phyloP scores from a whole-genome alignment of 1,140 invertebrate genomes.

The Lordiphosa mommai region DNA sequence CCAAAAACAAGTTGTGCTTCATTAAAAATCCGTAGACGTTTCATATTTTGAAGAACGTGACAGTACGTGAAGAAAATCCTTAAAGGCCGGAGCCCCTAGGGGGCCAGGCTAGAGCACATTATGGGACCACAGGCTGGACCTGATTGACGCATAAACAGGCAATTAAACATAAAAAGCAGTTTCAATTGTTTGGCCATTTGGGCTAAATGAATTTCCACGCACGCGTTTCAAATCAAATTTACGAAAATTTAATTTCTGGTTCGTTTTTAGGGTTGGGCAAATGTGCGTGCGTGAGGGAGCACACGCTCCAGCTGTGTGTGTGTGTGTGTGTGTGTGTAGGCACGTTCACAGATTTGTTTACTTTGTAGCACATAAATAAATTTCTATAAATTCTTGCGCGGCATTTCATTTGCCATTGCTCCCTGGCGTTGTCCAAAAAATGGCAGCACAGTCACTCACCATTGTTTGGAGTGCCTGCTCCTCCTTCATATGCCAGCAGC shows the following conservation, averaged over 20 bases:
- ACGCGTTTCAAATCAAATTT: conserved; percentile 74
- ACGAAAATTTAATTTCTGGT: conserved; percentile 66
- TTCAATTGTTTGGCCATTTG: conserved; percentile 61
- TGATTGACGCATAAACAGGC: conserved; percentile 73
- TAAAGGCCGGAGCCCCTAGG: conserved; percentile 12
- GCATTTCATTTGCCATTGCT: conserved; percentile 65
- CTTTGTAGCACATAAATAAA: conserved; percentile 71
- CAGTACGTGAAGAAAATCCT: conserved; percentile 55
- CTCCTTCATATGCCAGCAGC: conserved; percentile 5
- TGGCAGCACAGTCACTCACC: conserved; percentile 62
- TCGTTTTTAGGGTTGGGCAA: conserved; percentile 59
- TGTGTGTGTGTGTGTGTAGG: conserved; percentile 40
- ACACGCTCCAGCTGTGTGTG: conserved; percentile 9
- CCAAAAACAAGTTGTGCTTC: conserved; percentile 53
- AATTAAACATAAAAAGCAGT: conserved; percentile 57
- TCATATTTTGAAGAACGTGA: conserved; percentile 78
- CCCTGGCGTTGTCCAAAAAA: conserved; percentile 53
- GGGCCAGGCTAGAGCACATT: conserved; percentile 29
- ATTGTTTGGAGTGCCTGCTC: conserved; percentile 2
- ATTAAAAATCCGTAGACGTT: conserved; percentile 77
- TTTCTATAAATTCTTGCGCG: conserved; percentile 77
- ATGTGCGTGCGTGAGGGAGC: conserved; percentile 44
- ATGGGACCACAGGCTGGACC: conserved; percentile 30
- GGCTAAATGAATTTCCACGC: conserved; percentile 68
- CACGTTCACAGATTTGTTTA: conserved; percentile 71